Conservation (phyloP, 1,140 invertebrate genomes). For the Tribolium madens region DNA sequence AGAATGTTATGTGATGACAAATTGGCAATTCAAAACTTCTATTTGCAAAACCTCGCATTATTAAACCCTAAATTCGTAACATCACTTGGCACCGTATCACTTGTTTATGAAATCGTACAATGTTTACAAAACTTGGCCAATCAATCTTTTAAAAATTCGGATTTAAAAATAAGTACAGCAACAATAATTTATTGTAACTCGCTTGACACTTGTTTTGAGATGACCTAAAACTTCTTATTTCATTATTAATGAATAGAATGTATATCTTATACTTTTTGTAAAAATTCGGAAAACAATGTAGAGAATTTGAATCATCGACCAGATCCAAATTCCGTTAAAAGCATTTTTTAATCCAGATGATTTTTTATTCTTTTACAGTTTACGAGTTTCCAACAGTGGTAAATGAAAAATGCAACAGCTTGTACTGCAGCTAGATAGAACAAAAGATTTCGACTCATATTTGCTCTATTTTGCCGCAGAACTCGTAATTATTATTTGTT, state of each 20-base stretch:
- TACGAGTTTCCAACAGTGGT: not conserved
- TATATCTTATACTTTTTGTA: too few relatives aligned
- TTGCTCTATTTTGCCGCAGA: not conserved
- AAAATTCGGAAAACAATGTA: too few relatives aligned
- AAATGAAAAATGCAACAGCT: not conserved
- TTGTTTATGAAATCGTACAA: not conserved
- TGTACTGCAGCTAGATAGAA: not conserved
- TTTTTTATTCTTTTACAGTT: not conserved
- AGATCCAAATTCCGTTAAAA: not conserved
- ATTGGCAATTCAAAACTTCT: not conserved
- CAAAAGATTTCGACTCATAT: not conserved
- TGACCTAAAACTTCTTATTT: not conserved
- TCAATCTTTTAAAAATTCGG: not conserved
- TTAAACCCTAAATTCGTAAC: not conserved
- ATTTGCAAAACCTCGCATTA: not conserved
- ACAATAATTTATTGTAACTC: not conserved
- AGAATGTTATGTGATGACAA: not conserved
- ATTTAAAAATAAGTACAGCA: not conserved
- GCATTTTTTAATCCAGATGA: not conserved
- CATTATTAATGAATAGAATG: too few relatives aligned
- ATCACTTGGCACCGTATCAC: not conserved
- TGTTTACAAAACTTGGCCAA: not conserved
- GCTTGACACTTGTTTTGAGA: not conserved
- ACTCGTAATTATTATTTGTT: slow-evolving; percentile 3
- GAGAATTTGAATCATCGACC: too few relatives aligned